A percentile compares a stretch with the other conserved stretches of the same genome.
Conservation (phyloP, 2,113 vertebrate genomes). For the Chaetura pelagica region DNA sequence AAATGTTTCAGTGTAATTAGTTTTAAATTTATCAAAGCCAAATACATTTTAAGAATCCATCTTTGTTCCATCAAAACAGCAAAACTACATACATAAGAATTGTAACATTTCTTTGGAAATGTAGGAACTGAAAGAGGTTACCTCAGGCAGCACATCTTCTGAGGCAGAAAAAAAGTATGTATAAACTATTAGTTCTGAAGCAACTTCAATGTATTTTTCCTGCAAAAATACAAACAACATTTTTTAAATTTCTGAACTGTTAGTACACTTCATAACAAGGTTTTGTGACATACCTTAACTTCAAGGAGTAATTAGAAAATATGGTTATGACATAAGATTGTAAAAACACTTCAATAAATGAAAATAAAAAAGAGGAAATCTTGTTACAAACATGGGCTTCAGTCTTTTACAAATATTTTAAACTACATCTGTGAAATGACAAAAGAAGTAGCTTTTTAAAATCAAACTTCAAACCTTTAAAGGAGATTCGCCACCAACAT, state of each 20-base stretch:
- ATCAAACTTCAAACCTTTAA: slow-evolving; percentile 85
- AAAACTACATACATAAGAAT: neutral
- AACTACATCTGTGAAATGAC: neutral
- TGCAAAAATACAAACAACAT: slow-evolving; percentile 68
- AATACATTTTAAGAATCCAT: neutral
- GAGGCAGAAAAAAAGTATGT: slow-evolving; percentile 96
- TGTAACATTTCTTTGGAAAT: neutral
- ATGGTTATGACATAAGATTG: neutral
- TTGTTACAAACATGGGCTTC: neutral
- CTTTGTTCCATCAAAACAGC: neutral
- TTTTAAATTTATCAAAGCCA: neutral
- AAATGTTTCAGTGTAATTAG: neutral
- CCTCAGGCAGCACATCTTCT: slow-evolving; percentile 93
- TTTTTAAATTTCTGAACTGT: neutral
- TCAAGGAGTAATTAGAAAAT: neutral
- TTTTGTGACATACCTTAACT: neutral
- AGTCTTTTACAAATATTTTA: neutral
- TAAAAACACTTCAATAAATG: neutral
- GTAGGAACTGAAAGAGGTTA: slow-evolving; percentile 57
- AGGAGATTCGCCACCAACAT: slow-evolving; percentile 92
- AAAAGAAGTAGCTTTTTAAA: neutral
- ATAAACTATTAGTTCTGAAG: slow-evolving; percentile 95
- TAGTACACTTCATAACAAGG: neutral
- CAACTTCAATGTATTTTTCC: slow-evolving; percentile 95
- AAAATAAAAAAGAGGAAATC: neutral